Base-by-base conservation (phyloP, 2,113 vertebrate species). In the Phoxinus phoxinus region DNA sequence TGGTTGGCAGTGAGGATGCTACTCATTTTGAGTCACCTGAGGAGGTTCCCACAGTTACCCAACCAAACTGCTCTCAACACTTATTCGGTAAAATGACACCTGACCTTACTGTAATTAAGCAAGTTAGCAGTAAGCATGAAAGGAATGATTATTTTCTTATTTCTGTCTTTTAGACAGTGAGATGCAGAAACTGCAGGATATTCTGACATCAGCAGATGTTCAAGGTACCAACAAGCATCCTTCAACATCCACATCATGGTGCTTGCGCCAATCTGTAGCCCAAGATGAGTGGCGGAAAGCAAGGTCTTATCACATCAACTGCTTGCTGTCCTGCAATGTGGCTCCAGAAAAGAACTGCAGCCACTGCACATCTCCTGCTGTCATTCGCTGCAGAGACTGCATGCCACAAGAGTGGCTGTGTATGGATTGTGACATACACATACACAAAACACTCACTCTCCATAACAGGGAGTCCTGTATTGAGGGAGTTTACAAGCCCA, bases 381-480 rank as follows among this genome's bases (percentile, higher is more conserved):
- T 76, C 44, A 48, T 76, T 75, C n/a, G 44, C 37, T 75, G 37
- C 44, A 75, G 44, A 51, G 73, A 75, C 10, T 75, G 44, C 73
- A 76, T 76, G 73, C 46, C 46, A 19, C 46, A 76, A 51, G 73
- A 76, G 41, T 76, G 73, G 11, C 35, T 76, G 19, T 76, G 73
- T 30, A 51, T 76, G 46, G 73, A 76, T 17, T 76, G 73, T 76
- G 73, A 53, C 25, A 7, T 51, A 27, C 41, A 27, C 12, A 27
- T 41, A 6, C n/a, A 30, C 73, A 30, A 9, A 76, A 44, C 51
- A 46, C 73, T 76, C 6, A 3, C 46, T 12, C 12, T 76, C 21
- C 73, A 76, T 51, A 44, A 76, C 48, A 75, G 73, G n/a, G 73
- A 75, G 37, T 75, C 73, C 73, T 76, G 23, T 12, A 48, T 76